Evolutionary conservation across 2,113 vertebrate genomes (phyloP), one percentile per base, ranked within the genome.

Genomic region (Malurus elegans): DNA sequence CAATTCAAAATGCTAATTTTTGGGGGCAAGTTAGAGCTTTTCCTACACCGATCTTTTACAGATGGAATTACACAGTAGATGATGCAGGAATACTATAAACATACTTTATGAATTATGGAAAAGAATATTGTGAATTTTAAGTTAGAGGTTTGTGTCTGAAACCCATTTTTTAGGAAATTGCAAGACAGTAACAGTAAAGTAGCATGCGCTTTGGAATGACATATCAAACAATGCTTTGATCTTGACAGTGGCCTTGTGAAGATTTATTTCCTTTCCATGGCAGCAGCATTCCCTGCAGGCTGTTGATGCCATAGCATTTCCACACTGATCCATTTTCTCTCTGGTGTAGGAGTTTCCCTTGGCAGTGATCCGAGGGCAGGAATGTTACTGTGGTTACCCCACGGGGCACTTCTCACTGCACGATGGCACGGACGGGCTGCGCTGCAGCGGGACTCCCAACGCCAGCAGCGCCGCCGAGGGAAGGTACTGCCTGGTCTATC

Each of bases 381-480:
- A 98, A 42, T 99, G 99, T 90, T 98, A 98, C 97, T 99, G 99
- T 7, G 98, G 98, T 0, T 98, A 97, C 96, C 98, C 98, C 57
- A 98, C 98, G 0, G 73, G 97, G 56, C 91, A 97, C 56, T 99
- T 99, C 95, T 95, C 95, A 6, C 97, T 99, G 86, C 98, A 57
- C 40, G 94, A 98, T 19, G 91, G 96, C 4, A 75, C 93, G 2
- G 97, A 98, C 12, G 54, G 96, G 40, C 92, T 90, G 29, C 95
- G 92, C 60, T 99, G 99, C 86, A 64, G 64, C 18, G 78, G 73
- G 29, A 40, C 7, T 21, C 71, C 28, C 10, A 91, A 97, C 18
- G 12, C 54, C 26, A 96, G 92, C 85, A 53, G 70, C 14, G 42
- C 78, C 4, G 31, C 90, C 28, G 61, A 79, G 12, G 96, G 85